phyloP scores from a whole-genome alignment of 2,888 invertebrate genomes.

The Peribatodes rhomboidaria region DNA sequence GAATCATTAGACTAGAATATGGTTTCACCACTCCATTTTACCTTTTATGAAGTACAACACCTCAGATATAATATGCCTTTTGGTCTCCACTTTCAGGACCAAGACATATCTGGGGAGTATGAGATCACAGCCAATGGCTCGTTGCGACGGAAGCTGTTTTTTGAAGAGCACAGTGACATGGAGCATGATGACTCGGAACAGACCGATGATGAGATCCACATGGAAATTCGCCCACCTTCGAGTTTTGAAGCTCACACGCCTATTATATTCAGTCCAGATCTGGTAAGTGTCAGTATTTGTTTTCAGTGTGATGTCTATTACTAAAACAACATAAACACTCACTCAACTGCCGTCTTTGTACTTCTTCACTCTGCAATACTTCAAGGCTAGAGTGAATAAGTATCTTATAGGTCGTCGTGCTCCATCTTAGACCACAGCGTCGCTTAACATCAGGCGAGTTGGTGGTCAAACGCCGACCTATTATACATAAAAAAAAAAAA shows the following conservation, averaged over 20 bases:
- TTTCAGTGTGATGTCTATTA: too few species aligned
- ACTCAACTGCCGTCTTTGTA: too few species aligned
- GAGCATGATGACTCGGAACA: slow-evolving; percentile 80
- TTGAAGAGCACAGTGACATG: slow-evolving; percentile 79
- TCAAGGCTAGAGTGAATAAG: too few species aligned
- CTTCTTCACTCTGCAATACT: too few species aligned
- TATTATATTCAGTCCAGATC: slow-evolving; percentile 74
- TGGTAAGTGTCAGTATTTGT: slow-evolving; percentile 58
- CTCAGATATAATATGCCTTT: neutral
- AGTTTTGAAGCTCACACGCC: slow-evolving; percentile 73
- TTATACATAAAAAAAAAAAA: too few species aligned
- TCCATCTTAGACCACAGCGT: too few species aligned
- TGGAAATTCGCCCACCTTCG: slow-evolving; percentile 66
- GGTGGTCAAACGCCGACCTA: too few species aligned
- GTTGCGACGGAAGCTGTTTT: slow-evolving; percentile 73
- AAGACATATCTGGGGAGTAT: slow-evolving; percentile 75
- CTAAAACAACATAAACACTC: too few species aligned
- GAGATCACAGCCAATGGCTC: slow-evolving; percentile 82
- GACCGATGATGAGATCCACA: slow-evolving; percentile 73
- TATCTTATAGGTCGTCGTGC: too few species aligned
- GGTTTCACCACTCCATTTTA: neutral
- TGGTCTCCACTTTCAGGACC: slow-evolving; percentile 64
- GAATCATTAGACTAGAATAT: too few species aligned
- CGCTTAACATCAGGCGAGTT: too few species aligned
- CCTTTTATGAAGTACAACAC: neutral